Base-by-base conservation (phyloP, 2,888 invertebrate genomes). In the Hartigia nigra region DNA sequence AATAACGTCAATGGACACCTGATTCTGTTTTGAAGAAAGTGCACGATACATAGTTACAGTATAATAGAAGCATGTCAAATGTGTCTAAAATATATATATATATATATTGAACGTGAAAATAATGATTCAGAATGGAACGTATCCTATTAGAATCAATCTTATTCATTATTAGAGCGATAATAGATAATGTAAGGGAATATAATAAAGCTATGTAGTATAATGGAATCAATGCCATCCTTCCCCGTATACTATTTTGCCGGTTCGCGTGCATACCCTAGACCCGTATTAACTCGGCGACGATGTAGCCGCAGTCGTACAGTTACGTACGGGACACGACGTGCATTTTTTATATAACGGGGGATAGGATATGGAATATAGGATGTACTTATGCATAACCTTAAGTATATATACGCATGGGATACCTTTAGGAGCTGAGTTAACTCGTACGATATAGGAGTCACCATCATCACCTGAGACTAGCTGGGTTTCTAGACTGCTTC, bases 331-430 rank as follows among this genome's bases (percentile, higher is more conserved):
- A 80, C 78, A 79, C 55, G 78, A 14, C 72, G 39, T 79, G 79
- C 78, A 79, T 80, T 79, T 80, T 78, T 77, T 79, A 79, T 77
- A 69, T 79, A 74, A 74, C 76, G 76, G 79, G 70, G 78, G 74
- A 77, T 39, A 32, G 74, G 35, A 77, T 55, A 77, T 74, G 70
- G 78, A 78, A 75, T 37, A 36, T 75, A 31, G 75, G 75, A 75
- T 75, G 36, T 75, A 75, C 75, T 23, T 34, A 34, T 75, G 36
- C 36, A 34, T 31, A 23, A n/a, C n/a, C n/a, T n/a, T 75, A 34
- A 14, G 4, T 70, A 70, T 72, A 31, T 32, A 34, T 2, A 9
- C 31, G 72, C 12, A 34, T 72, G 31, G 23, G 55, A 55, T 55
- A 55, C 55, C 55, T 55, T 23, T 55, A 55, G 55, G 23, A 55